phyloP scores from a whole-genome alignment of 2,113 vertebrate species.

The Pomatorhinus ruficollis region DNA sequence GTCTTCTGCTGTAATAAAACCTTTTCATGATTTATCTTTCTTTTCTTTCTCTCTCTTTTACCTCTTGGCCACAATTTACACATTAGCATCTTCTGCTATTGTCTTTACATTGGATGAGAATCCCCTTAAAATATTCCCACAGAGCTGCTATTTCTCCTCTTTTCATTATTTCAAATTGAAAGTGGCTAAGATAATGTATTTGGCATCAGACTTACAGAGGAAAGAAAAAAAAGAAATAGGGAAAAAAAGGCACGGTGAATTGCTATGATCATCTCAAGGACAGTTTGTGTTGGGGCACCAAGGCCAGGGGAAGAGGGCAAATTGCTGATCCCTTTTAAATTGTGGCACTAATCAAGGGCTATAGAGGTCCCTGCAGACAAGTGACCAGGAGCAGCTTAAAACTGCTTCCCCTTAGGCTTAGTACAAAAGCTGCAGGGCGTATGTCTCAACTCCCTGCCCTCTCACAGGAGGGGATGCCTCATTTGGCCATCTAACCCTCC shows the following conservation, averaged over 20 bases:
- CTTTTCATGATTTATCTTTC: not conserved
- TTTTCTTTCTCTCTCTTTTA: not conserved
- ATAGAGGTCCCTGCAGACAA: not conserved
- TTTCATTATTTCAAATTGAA: not conserved
- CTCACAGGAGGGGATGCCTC: not conserved
- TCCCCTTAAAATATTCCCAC: conserved; percentile 30
- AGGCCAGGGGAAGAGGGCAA: not conserved
- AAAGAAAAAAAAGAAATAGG: not conserved
- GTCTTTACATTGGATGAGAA: conserved; percentile 28
- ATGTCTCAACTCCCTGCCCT: not conserved
- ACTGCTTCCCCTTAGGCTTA: not conserved
- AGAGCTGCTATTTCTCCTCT: conserved; percentile 4
- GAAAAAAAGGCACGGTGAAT: not conserved
- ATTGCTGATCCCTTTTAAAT: not conserved
- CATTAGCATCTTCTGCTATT: not conserved
- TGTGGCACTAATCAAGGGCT: not conserved
- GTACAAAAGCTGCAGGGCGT: not conserved
- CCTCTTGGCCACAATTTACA: conserved; percentile 23
- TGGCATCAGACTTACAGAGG: not conserved
- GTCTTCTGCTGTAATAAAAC: conserved; percentile 17
- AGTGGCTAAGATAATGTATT: conserved; percentile 12
- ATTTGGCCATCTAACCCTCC: not conserved
- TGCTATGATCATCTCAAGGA: not conserved
- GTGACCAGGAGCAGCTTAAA: not conserved
- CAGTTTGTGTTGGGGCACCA: not conserved